Conservation (phyloP, 2,113 vertebrate genomes). For the Vidua chalybeata region DNA sequence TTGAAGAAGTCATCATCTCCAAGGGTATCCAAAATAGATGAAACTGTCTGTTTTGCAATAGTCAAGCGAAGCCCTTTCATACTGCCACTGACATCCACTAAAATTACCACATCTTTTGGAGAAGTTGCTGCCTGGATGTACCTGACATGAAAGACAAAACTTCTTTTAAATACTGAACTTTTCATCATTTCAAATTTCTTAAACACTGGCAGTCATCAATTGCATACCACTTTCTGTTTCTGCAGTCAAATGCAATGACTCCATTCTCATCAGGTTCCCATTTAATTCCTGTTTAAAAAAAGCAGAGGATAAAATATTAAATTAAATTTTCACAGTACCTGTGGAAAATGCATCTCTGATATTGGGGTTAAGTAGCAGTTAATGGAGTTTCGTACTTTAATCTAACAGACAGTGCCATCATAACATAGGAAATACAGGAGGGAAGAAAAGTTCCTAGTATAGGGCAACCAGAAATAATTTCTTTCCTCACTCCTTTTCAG, state of each 20-base stretch:
- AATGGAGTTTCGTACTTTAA: not conserved
- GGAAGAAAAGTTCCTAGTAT: not conserved
- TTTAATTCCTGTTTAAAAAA: constrained; percentile 85
- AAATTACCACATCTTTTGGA: constrained; percentile 95
- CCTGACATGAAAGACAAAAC: constrained; percentile 73
- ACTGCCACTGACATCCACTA: constrained; percentile 96
- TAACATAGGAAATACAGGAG: not conserved
- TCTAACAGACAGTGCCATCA: not conserved
- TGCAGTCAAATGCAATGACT: constrained; percentile 97
- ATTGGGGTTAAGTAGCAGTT: not conserved
- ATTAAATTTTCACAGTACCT: constrained; percentile 11
- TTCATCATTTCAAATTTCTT: not conserved
- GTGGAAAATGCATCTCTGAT: not conserved
- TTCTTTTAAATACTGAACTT: not conserved
- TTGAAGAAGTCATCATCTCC: constrained; percentile 99
- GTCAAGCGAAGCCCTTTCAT: constrained; percentile 98
- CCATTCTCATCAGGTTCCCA: constrained; percentile 98
- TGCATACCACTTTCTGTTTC: constrained; percentile 95
- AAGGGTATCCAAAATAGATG: constrained; percentile 96
- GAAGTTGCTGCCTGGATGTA: constrained; percentile 99
- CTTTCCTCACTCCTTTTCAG: not conserved
- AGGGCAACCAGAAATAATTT: not conserved
- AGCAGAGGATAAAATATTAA: not conserved
- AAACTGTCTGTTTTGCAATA: constrained; percentile 95
- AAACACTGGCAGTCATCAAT: not conserved